These are phyloP conservation scores for Nephrotoma flavescens DNA, from an alignment of 2,888 invertebrate genomes.

Conservation along the genomic window DNA sequence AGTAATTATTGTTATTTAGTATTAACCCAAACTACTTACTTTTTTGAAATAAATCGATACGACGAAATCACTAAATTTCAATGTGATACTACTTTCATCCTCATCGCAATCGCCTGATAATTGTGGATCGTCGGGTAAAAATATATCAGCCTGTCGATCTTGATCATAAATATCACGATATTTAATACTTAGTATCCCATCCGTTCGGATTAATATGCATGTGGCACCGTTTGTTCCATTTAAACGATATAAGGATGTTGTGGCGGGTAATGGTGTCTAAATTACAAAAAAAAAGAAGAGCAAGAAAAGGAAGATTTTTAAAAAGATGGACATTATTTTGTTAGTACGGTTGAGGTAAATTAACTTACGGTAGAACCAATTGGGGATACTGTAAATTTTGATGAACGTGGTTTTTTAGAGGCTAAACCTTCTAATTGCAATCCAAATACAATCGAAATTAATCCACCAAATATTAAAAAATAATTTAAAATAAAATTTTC, in stretches of 20 bases:
- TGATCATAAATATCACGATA: conserved; percentile 55
- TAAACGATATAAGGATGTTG: conserved; percentile 48
- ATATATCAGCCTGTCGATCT: conserved; percentile 47
- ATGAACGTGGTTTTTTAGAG: conserved; percentile 46
- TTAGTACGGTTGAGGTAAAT: background rate
- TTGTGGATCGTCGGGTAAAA: conserved; percentile 56
- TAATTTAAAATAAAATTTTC: background rate
- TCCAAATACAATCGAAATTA: conserved; percentile 12
- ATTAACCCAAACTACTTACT: conserved; percentile 33
- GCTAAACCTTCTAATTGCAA: conserved; percentile 43
- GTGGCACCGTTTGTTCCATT: conserved; percentile 55
- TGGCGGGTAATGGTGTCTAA: conserved; percentile 25
- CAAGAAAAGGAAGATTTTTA: background rate
- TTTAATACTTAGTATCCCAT: conserved; percentile 56
- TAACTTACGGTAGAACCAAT: conserved; percentile 22
- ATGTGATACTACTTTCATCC: conserved; percentile 52
- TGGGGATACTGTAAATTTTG: conserved; percentile 45
- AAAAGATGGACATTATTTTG: background rate
- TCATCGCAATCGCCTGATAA: conserved; percentile 61
- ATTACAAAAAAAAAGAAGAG: background rate
- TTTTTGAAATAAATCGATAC: conserved; percentile 66
- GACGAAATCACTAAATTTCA: conserved; percentile 62
- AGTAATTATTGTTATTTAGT: no score
- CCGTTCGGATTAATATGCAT: conserved; percentile 63
- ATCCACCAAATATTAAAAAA: background rate